Percentiles rank a stretch among this genome's conserved stretches.
Conservation (phyloP, 2,797 vertebrate species). For the Tarsius wallacei region DNA sequence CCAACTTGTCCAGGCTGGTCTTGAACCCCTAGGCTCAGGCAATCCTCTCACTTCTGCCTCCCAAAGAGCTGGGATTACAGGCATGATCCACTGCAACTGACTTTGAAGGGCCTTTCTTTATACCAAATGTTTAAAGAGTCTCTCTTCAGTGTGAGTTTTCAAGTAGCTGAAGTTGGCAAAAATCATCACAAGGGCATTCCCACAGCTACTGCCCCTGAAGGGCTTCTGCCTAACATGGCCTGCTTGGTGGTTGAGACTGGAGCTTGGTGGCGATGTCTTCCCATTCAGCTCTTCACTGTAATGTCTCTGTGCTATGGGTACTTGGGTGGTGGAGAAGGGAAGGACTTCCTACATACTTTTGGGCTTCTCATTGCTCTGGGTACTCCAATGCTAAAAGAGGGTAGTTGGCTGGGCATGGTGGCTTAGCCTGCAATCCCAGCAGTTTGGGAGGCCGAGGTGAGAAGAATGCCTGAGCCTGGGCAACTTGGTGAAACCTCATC, state of each 20-base stretch:
- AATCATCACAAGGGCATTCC: background rate
- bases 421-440: no score
- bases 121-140: no score
- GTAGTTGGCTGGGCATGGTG: no score
- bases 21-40: no score
- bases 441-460: no score
- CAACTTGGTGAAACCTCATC: no score
- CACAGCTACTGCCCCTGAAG: background rate
- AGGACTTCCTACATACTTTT: background rate
- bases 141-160: background rate
- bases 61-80: no score
- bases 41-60: no score
- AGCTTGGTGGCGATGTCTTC: background rate
- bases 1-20: no score
- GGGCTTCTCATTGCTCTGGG: background rate
- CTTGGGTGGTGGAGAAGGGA: background rate
- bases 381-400: background rate
- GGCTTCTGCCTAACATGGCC: background rate
- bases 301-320: background rate
- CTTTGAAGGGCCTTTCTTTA: background rate
- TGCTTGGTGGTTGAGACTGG: background rate
- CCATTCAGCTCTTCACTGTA: background rate
- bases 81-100: no score
- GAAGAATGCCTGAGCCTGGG: no score
- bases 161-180: background rate